Conservation (phyloP, 1,140 invertebrate species). For the Batillaria attramentaria region DNA sequence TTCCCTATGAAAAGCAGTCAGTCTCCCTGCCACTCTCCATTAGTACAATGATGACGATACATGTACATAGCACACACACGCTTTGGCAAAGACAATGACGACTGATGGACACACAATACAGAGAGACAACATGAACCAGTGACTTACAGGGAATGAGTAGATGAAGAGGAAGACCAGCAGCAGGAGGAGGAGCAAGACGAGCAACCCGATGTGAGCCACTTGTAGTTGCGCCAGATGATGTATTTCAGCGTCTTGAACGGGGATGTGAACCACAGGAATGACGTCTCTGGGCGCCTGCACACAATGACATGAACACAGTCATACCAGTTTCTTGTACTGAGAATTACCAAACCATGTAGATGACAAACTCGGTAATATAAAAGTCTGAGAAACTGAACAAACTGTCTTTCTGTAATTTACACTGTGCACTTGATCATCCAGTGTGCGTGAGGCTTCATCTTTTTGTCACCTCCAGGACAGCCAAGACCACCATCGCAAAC, state of each 20-base stretch:
- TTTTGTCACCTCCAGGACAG: too few relatives aligned
- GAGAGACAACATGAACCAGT: too few relatives aligned
- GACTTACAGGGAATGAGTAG: slow-evolving; percentile 75
- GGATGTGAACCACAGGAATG: slow-evolving; percentile 75
- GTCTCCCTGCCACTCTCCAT: background rate
- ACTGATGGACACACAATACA: background rate
- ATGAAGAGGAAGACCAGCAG: slow-evolving; percentile 71
- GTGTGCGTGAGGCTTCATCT: too few relatives aligned
- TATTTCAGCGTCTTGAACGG: slow-evolving; percentile 73
- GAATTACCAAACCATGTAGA: too few relatives aligned
- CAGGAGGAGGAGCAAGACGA: slow-evolving; percentile 69
- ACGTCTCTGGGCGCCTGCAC: slow-evolving; percentile 73
- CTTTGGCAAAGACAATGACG: background rate
- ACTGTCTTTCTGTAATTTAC: too few relatives aligned
- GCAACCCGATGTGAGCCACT: slow-evolving; percentile 71
- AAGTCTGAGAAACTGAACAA: too few relatives aligned
- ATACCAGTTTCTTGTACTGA: background rate
- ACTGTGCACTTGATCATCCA: too few relatives aligned
- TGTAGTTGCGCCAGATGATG: slow-evolving; percentile 74
- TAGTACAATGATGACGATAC: background rate
- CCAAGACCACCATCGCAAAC: too few relatives aligned
- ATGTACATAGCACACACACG: background rate
- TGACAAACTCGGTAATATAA: too few relatives aligned
- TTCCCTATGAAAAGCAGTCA: background rate
- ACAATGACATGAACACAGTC: background rate